These are phyloP conservation scores for Amphiprion clarkii DNA, from an alignment of 2,797 vertebrate species.

Conservation along the genomic window DNA sequence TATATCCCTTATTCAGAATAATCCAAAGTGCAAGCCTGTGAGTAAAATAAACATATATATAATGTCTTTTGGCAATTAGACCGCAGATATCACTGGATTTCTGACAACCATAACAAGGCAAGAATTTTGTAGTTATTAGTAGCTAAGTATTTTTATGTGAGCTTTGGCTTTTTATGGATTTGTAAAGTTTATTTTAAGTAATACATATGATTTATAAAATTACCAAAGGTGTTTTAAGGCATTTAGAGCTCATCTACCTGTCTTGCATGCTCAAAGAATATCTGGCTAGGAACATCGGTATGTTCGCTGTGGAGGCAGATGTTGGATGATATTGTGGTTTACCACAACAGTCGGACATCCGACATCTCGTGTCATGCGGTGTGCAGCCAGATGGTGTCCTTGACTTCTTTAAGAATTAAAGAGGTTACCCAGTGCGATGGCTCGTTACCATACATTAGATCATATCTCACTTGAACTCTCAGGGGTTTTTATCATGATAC, in stretches of 20 bases:
- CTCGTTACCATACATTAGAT: constrained; percentile 60
- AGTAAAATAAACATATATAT: constrained; percentile 1
- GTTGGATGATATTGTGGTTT: constrained; percentile 71
- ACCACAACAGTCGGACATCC: constrained; percentile 53
- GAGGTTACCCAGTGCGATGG: constrained; percentile 55
- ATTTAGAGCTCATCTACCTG: neutral
- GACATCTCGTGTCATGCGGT: constrained; percentile 72
- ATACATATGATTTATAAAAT: neutral
- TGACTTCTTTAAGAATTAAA: constrained; percentile 73
- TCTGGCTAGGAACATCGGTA: constrained; percentile 28
- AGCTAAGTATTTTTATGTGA: neutral
- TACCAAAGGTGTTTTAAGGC: neutral
- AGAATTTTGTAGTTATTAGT: neutral
- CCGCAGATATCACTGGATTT: neutral
- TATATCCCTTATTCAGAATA: neutral
- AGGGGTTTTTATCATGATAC: constrained; percentile 33
- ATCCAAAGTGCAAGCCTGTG: neutral
- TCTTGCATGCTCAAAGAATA: constrained; percentile 14
- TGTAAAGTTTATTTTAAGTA: neutral
- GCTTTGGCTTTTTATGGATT: constrained; percentile 11
- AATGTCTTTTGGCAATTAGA: neutral
- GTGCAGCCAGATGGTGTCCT: constrained; percentile 78
- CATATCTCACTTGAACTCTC: constrained; percentile 51
- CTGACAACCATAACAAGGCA: neutral
- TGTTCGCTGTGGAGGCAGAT: constrained; percentile 56